Percentiles rank a stretch among this genome's conserved stretches.
phyloP scores from a whole-genome alignment of 2,113 vertebrate species.

The Poeciliopsis turrubarensis region DNA sequence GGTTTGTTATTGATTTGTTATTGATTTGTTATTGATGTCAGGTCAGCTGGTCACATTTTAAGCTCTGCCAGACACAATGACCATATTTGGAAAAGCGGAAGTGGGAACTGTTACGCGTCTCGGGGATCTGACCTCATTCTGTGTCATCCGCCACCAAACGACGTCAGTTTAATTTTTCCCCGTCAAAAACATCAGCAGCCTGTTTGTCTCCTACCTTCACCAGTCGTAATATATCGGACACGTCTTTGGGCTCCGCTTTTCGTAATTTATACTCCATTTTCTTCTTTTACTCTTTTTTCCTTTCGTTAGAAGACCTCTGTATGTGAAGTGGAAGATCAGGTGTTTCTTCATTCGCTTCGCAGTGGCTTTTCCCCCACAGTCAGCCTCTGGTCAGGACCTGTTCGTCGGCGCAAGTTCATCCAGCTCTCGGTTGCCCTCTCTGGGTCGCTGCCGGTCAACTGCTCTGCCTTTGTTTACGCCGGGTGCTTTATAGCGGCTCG shows the following conservation, averaged over 20 bases:
- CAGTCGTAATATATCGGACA: constrained; percentile 90
- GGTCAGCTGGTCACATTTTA: background rate
- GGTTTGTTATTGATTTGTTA: too few relatives aligned
- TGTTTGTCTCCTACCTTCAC: constrained; percentile 85
- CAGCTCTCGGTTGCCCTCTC: constrained; percentile 41
- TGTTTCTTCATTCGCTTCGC: constrained; percentile 97
- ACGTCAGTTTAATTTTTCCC: background rate
- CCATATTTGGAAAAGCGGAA: constrained; percentile 45
- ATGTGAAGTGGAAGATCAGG: constrained; percentile 93
- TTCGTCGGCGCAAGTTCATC: constrained; percentile 62
- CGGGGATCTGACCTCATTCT: constrained; percentile 14
- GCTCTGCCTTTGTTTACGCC: constrained; percentile 55
- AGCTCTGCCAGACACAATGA: background rate
- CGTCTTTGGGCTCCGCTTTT: constrained; percentile 87
- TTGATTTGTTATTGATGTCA: background rate
- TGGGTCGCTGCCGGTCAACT: constrained; percentile 58
- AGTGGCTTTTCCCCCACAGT: constrained; percentile 85
- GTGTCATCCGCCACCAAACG: constrained; percentile 14
- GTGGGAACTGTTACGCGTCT: constrained; percentile 2
- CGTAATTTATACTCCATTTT: constrained; percentile 95
- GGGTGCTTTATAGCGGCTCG: constrained; percentile 43
- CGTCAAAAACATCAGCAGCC: background rate
- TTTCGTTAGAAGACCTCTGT: constrained; percentile 93
- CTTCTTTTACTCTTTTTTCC: constrained; percentile 94
- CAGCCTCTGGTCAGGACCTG: constrained; percentile 89